phyloP scores from a whole-genome alignment of 2,797 vertebrate genomes.

The Diplodus puntazzo region DNA sequence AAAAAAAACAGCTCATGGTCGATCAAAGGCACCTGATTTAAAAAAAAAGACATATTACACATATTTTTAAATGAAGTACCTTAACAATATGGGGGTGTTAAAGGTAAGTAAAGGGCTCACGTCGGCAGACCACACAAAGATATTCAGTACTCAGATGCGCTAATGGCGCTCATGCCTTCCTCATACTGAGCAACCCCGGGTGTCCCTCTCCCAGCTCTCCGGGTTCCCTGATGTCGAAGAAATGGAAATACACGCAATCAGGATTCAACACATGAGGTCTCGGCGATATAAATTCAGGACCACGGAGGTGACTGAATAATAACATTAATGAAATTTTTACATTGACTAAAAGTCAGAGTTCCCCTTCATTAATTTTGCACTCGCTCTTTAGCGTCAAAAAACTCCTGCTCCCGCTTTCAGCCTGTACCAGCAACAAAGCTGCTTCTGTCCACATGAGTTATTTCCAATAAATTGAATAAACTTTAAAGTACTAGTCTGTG shows the following conservation, averaged over 20 bases:
- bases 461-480: conserved; percentile 58
- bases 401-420: conserved; percentile 29
- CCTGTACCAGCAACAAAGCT: conserved; percentile 31
- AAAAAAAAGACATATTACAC: background rate
- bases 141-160: conserved; percentile 35
- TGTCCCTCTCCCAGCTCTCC: conserved; percentile 40
- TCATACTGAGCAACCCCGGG: conserved; percentile 50
- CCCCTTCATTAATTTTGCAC: conserved; percentile 84
- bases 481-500: conserved; percentile 28
- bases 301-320: conserved; percentile 84
- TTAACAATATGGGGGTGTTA: background rate
- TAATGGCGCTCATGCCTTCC: conserved; percentile 48
- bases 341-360: conserved; percentile 84
- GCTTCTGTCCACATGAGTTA: conserved; percentile 20
- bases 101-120: background rate
- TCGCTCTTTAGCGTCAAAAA: conserved; percentile 53
- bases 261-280: conserved; percentile 79
- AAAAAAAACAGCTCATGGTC: background rate
- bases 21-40: background rate
- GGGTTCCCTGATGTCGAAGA: conserved; percentile 74
- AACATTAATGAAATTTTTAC: conserved; percentile 86
- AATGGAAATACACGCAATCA: conserved; percentile 82
- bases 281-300: conserved; percentile 83
- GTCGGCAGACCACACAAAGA: conserved; percentile 12
- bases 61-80: background rate